Conservation (phyloP, 2,113 vertebrate genomes). For the Crypturellus undulatus region DNA sequence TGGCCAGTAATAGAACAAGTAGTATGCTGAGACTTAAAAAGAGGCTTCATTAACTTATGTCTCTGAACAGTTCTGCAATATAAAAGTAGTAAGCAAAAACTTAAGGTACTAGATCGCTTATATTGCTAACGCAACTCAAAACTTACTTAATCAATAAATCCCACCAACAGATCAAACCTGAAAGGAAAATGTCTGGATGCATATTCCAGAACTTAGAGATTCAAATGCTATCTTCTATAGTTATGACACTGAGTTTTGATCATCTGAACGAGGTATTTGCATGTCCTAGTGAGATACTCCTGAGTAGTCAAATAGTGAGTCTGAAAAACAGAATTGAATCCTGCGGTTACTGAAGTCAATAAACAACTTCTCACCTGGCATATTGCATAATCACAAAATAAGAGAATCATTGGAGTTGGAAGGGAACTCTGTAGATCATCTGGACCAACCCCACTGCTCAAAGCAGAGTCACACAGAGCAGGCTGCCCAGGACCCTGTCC, state of each 20-base stretch:
- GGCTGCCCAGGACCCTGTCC: neutral
- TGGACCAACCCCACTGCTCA: neutral
- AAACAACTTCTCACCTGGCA: neutral
- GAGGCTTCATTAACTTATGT: neutral
- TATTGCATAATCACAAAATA: neutral
- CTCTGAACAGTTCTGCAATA: neutral
- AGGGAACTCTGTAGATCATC: neutral
- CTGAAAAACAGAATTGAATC: neutral
- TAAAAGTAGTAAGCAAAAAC: neutral
- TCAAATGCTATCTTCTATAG: neutral
- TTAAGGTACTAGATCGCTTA: neutral
- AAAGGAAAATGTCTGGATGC: neutral
- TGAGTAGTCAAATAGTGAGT: neutral
- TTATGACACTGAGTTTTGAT: neutral
- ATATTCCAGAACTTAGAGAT: neutral
- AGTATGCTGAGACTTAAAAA: neutral
- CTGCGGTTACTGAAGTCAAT: neutral
- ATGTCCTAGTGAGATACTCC: neutral
- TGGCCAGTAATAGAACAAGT: neutral
- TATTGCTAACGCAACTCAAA: neutral
- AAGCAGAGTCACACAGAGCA: neutral
- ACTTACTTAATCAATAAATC: neutral
- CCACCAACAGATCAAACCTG: neutral
- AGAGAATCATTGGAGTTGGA: neutral
- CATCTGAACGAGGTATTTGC: neutral